Base-by-base conservation (phyloP, 2,888 invertebrate genomes). In the Synergus gifuensis region DNA sequence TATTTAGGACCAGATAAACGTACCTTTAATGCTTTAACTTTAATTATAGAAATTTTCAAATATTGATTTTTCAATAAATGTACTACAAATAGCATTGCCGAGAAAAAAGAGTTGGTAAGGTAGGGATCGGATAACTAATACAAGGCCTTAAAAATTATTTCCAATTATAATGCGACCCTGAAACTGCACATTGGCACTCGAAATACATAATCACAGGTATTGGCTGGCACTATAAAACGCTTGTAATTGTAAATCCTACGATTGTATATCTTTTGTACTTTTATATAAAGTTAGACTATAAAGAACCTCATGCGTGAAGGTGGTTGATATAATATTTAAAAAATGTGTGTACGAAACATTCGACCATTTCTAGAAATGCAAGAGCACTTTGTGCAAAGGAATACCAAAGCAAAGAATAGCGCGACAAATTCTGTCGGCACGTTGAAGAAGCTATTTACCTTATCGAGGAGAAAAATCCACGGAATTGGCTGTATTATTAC, bases 351-450 rank as follows among this genome's bases (percentile, higher is more conserved):
- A 63, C 40, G n/a, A 79, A 76, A 89, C 86, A 87, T 88, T 88
- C 85, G n/a, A n/a, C n/a, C 88, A 86, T 91, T 92, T 90, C 86
- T 91, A 92, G 92, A 92, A 90, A 91, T 91, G 90, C 91, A 92
- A 89, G 88, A 88, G 87, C 87, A 89, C 88, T 86, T 86, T 88
- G 87, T 91, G 89, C 89, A 92, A 90, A 87, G 91, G 91, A 83
- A 91, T 91, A 91, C 90, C 91, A 91, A 92, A 92, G 91, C 91
- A 90, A 90, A 90, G 91, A 90, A 91, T 88, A 84, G 84, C 88
- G 82, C 89, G 90, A 88, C 89, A 89, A 86, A 87, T 90, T 82
- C 85, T 91, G 88, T 92, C 92, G 83, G 91, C 91, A 83, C 92
- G 91, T 90, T 92, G 89, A 92, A 84, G 84, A 49, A 28, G 69